Conservation (phyloP, 1,140 invertebrate species). For the Aphaenogaster rudis region DNA sequence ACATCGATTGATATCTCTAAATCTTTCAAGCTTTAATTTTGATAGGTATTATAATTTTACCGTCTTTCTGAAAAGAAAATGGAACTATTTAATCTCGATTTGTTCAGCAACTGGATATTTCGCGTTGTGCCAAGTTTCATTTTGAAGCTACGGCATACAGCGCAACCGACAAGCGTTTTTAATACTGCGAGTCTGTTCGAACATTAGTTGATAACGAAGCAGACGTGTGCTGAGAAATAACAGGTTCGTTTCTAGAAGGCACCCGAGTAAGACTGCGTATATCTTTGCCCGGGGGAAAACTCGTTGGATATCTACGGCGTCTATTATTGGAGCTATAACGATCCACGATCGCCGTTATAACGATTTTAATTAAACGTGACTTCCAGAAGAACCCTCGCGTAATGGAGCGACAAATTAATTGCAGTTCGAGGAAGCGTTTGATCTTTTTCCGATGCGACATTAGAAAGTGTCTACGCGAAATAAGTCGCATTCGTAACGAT, state of each 20-base stretch:
- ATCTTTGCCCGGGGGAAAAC: slow-evolving; percentile 62
- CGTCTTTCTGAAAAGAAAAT: background rate
- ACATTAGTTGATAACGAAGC: slow-evolving; percentile 60
- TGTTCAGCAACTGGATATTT: slow-evolving; percentile 12
- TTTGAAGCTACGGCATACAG: slow-evolving; percentile 27
- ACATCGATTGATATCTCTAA: background rate
- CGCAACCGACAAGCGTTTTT: slow-evolving; percentile 55
- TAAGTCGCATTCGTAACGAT: slow-evolving; percentile 14
- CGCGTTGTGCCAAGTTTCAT: background rate
- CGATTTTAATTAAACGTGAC: slow-evolving; percentile 69
- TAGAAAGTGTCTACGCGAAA: background rate
- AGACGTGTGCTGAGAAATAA: slow-evolving; percentile 62
- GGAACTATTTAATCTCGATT: slow-evolving; percentile 35
- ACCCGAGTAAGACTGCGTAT: slow-evolving; percentile 59
- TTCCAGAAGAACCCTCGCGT: slow-evolving; percentile 23
- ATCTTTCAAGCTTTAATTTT: background rate
- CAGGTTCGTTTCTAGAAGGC: slow-evolving; percentile 45
- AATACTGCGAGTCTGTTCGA: slow-evolving; percentile 46
- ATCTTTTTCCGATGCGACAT: slow-evolving; percentile 55
- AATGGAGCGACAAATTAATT: slow-evolving; percentile 70
- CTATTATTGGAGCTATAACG: slow-evolving; percentile 66
- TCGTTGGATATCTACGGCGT: slow-evolving; percentile 51
- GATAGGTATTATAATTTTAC: background rate
- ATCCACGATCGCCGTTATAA: slow-evolving; percentile 61
- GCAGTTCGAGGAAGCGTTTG: slow-evolving; percentile 44